Conservation (phyloP, 2,113 vertebrate species). For the Neoarius graeffei region DNA sequence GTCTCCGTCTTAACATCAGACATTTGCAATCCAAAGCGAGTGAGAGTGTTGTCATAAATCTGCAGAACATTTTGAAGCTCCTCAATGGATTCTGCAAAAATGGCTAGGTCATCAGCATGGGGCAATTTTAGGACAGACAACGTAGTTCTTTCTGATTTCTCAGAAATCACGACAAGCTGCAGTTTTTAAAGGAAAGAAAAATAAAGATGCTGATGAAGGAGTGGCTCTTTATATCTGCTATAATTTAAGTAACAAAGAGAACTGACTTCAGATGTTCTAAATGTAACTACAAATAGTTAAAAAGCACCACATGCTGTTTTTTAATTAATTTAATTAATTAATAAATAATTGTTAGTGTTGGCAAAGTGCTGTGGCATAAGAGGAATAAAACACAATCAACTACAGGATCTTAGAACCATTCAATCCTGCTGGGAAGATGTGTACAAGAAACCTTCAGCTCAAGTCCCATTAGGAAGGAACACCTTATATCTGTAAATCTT, state of each 20-base stretch:
- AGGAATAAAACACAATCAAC: background rate
- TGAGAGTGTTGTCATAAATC: too few relatives aligned
- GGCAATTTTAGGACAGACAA: too few relatives aligned
- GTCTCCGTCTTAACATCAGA: too few relatives aligned
- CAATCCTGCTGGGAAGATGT: background rate
- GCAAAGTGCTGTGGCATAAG: background rate
- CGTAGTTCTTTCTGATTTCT: background rate
- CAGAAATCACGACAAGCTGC: too few relatives aligned
- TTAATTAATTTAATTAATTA: background rate
- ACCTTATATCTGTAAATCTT: constrained; percentile 20
- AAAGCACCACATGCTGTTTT: background rate
- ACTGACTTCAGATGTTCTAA: background rate
- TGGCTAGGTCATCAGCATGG: too few relatives aligned
- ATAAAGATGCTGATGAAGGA: background rate
- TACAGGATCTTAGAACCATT: background rate
- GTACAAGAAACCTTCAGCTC: background rate
- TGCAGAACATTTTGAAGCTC: too few relatives aligned
- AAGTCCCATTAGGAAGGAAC: constrained; percentile 1
- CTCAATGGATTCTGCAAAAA: too few relatives aligned
- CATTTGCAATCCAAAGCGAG: too few relatives aligned
- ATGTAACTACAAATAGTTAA: background rate
- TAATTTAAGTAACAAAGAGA: background rate
- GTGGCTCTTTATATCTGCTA: background rate
- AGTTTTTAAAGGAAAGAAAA: background rate
- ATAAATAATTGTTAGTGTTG: background rate